Evolutionary conservation across 2,113 vertebrate genomes (phyloP).

Genomic region (Ctenomys sociabilis): DNA sequence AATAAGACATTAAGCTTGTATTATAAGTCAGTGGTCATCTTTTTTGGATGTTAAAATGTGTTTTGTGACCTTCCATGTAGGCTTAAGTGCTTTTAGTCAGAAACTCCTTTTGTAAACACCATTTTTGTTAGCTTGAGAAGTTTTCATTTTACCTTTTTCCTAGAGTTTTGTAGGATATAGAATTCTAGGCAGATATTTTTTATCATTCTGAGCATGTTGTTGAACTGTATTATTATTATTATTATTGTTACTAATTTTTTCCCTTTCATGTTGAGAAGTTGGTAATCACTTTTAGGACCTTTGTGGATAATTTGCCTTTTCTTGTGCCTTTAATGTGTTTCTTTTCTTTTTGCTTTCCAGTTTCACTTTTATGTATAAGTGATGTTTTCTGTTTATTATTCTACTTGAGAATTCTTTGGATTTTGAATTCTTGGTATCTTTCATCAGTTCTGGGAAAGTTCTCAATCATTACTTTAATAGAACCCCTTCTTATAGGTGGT

Average conservation of each 20-base stretch:
- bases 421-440: not conserved
- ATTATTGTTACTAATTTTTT: not conserved
- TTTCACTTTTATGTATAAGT: not conserved
- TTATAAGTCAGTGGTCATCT: not conserved
- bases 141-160: not conserved
- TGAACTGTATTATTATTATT: not conserved
- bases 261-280: slow-evolving; percentile 14
- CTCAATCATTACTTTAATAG: not conserved
- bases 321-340: slow-evolving; percentile 13
- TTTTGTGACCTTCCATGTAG: not conserved
- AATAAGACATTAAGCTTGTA: not conserved
- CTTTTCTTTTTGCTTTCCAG: not conserved
- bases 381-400: not conserved
- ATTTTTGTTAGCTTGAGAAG: not conserved
- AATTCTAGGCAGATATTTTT: slow-evolving; percentile 25
- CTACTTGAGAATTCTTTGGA: slow-evolving; percentile 19
- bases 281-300: not conserved
- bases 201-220: slow-evolving; percentile 14
- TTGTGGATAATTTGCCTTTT: not conserved
- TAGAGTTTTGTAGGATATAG: not conserved
- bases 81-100: slow-evolving; percentile 16
- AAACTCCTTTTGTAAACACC: not conserved
- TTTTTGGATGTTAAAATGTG: not conserved
- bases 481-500: not conserved
- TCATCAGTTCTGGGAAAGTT: slow-evolving; percentile 16